Percentiles rank a stretch among this genome's conserved stretches.
Evolutionary conservation across 2,888 invertebrate species (phyloP).

Genomic region (Drosophila hamatofila): DNA sequence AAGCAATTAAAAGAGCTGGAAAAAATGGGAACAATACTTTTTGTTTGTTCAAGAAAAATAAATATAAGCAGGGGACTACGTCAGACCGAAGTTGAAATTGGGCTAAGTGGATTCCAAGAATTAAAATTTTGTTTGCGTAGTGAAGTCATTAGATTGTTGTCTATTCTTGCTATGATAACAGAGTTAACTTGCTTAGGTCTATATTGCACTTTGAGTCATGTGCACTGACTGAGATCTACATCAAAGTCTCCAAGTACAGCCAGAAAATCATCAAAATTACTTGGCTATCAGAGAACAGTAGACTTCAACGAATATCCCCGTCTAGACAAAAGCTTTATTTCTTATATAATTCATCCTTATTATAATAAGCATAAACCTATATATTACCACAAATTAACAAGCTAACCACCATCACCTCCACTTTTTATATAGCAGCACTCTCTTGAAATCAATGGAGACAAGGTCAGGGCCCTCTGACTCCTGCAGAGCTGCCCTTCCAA

Average conservation of each 20-base stretch:
- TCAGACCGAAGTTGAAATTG: background rate
- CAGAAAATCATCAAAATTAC: background rate
- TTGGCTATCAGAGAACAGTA: background rate
- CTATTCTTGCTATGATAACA: background rate
- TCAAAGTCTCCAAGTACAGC: no score
- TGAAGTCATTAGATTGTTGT: no score
- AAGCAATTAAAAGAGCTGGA: background rate
- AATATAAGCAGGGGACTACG: background rate
- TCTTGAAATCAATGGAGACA: no score
- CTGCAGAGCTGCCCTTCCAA: no score
- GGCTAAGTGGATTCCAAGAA: background rate
- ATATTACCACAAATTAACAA: background rate
- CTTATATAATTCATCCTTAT: background rate
- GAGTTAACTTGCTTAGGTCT: background rate
- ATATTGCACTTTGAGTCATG: no score
- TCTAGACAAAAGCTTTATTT: background rate
- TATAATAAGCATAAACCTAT: background rate
- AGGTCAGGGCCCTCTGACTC: no score
- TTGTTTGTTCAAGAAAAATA: slow-evolving; percentile 4
- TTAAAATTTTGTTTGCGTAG: no score
- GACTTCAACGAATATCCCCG: background rate
- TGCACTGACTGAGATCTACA: no score
- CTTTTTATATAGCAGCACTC: no score
- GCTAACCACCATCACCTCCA: background rate
- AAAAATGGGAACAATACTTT: background rate